Evolutionary conservation across 35 echinoderm and acorn worm genomes (phyloP), one percentile per base, ranked within the genome.

Genomic region (Nesometra sesokonis): DNA sequence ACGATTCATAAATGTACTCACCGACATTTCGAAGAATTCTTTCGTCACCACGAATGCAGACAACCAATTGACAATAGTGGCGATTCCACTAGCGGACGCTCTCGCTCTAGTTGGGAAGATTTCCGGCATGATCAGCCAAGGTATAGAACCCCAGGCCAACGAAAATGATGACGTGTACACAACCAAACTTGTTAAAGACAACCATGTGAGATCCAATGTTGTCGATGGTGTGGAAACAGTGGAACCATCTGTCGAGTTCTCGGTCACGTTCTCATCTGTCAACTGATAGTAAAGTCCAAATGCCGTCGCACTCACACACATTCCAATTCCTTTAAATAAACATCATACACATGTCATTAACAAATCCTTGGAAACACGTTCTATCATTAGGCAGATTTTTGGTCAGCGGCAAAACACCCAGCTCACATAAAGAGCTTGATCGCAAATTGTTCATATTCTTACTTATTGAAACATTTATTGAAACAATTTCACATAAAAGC

Each of bases 91-190:
- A 76, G 90, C 96, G 17, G 85, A 37, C 0, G 91, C 96, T 80
- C 84, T 94, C 11, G 90, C 92, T 77, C 93, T 94, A 3, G 93
- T 92, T 13, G 96, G 96, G 47, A 99, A 99, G 67, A 99, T 99
- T 36, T 99, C 96, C 0, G 96, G 92, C 92, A 99, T 94, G 35
- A 99, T 80, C 15, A 99, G 85, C 96, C 92, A 99, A 0, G 96
- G 96, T 47, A 99, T 88, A 0, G 96, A 85, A 35, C 96, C 96
- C 84, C 90, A 91, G 4, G 88, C 96, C 0, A 99, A 85, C 3
- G 96, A 92, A 84, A 99, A 99, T 0, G 86, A 88, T 34, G 92
- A 91, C 46, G 92, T 94, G 79, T 94, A 99, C 11, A 99, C 86
- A 31, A 94, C 43, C 79, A 99, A 81, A 27, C 96, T 94, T 78